Conservation (phyloP, 2,888 invertebrate genomes). For the Dendrolimus pini region DNA sequence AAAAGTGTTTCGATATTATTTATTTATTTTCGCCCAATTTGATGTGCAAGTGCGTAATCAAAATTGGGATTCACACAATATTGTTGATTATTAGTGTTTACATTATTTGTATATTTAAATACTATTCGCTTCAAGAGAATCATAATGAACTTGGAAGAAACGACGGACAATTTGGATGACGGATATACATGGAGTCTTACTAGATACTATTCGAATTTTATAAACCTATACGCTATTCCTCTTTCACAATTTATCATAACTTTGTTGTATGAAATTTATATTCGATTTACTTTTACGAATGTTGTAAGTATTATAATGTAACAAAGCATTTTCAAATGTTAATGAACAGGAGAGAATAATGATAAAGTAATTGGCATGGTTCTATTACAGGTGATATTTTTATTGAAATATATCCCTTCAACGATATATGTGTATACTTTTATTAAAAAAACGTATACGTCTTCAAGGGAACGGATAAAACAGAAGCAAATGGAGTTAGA, state of each 20-base stretch:
- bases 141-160: slow-evolving; percentile 21
- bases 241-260: slow-evolving; percentile 34
- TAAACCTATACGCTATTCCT: slow-evolving; percentile 36
- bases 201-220: slow-evolving; percentile 25
- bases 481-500: slow-evolving; percentile 47
- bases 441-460: slow-evolving; percentile 38
- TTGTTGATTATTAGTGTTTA: slow-evolving; percentile 24
- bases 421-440: slow-evolving; percentile 46
- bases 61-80: slow-evolving; percentile 12
- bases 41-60: slow-evolving; percentile 8
- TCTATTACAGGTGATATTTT: slow-evolving; percentile 36
- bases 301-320: slow-evolving; percentile 29
- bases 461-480: slow-evolving; percentile 42
- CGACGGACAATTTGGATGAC: slow-evolving; percentile 17
- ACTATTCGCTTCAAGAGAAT: slow-evolving; percentile 20
- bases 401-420: slow-evolving; percentile 50
- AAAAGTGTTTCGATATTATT: too few relatives aligned
- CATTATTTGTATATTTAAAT: slow-evolving; percentile 22
- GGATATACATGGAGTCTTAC: slow-evolving; percentile 19
- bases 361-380: too few relatives aligned
- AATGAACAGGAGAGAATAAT: too few relatives aligned
- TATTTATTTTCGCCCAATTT: slow-evolving; percentile 1
- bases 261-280: slow-evolving; percentile 33
- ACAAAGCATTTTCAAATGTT: too few relatives aligned
- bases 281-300: slow-evolving; percentile 38